Evolutionary conservation across 1,140 invertebrate species (phyloP), one percentile per base, ranked within the genome.

Genomic region (Cylas formicarius): DNA sequence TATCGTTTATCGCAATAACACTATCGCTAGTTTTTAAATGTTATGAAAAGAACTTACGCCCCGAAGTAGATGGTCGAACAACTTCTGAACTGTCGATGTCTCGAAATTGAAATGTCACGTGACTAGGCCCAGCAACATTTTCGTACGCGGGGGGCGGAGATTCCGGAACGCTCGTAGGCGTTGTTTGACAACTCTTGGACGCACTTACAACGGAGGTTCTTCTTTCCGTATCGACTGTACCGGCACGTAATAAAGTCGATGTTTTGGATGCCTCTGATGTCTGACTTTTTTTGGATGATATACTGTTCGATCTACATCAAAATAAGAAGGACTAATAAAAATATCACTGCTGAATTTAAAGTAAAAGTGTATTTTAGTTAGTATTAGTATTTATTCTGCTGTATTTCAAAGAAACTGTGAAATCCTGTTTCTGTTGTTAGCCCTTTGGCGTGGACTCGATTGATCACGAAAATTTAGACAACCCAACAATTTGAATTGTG

Each of bases 101-200:
- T 21, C 18, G 19, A 23, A 44, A 36, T 11, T 26, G 36, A 23
- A 37, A 36, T 19, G 19, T 32, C 13, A n/a, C 11, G 6, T n/a
- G 3, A 13, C 14, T 6, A 18, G 17, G 26, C 29, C 11, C 43
- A 8, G n/a, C 16, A 7, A 41, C 1, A 24, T 39, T 9, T 6
- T 42, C 33, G 24, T 57, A 57, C 13, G 37, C 48, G 9, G 56
- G 53, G 17, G 56, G 56, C 5, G 56, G 53, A 18, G 53, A 53
- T 24, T 53, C 36, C 5, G 56, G 56, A 18, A 55, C 40, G 23
- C 16, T 28, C 7, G 33, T 17, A 17, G 42, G 28, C 11, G 32
- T 41, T 1, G 44, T 39, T 24, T 47, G 44, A 19, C 32, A 36
- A 31, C 38, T 51, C 3, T 34, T 3, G 31, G 20, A 33, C 8